Evolutionary conservation across 2,797 vertebrate species (phyloP).

Genomic region (Galago senegalensis): DNA sequence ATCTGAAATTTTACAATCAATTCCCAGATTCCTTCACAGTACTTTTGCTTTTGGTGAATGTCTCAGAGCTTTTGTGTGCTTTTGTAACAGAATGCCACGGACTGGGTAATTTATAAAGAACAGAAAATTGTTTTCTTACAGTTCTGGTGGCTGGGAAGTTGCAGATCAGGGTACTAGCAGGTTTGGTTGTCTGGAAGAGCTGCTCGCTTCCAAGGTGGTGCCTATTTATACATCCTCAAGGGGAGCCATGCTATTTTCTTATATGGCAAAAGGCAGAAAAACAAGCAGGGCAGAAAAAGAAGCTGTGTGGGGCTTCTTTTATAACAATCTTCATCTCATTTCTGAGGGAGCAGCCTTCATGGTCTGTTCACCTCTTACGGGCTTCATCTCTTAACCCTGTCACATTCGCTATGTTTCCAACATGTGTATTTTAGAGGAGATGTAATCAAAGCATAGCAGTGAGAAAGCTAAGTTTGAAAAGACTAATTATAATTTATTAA

Average conservation of each 20-base stretch:
- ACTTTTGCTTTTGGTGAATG: not conserved
- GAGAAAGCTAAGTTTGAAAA: constrained; percentile 23
- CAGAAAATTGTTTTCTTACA: not conserved
- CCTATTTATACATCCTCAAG: not conserved
- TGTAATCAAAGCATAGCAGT: not conserved
- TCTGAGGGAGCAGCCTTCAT: not conserved
- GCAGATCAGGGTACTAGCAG: not conserved
- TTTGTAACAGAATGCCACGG: not conserved
- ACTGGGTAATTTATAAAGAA: not conserved
- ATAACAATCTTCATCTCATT: not conserved
- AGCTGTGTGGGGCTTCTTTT: not conserved
- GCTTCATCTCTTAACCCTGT: too few relatives aligned
- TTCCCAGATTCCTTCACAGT: not conserved
- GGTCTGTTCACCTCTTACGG: too few relatives aligned
- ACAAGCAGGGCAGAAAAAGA: not conserved
- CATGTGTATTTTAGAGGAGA: not conserved
- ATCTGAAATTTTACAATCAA: not conserved
- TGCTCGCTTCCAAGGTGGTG: not conserved
- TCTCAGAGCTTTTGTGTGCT: not conserved
- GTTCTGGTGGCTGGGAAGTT: not conserved
- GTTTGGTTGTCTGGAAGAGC: not conserved
- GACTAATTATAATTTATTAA: constrained; percentile 7
- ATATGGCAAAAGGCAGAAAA: too few relatives aligned
- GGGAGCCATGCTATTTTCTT: too few relatives aligned
- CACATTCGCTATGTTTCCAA: not conserved